These are phyloP conservation scores for Neodontobutis hainanensis DNA, from an alignment of 2,113 vertebrate species.

Conservation along the genomic window DNA sequence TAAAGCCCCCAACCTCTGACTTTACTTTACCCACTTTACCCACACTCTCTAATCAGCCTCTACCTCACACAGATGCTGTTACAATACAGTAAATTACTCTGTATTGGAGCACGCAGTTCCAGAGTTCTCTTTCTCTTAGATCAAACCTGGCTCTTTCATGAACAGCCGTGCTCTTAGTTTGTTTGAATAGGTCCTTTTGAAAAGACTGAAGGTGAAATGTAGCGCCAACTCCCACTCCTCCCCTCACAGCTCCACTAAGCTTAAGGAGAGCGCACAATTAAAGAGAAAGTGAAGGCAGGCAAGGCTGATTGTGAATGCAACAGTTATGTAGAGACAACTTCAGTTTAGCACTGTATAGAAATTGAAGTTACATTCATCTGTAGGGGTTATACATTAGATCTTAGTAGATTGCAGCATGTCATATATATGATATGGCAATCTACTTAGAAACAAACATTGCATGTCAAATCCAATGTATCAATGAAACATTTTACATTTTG, in stretches of 20 bases:
- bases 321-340: not conserved
- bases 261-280: conserved; percentile 45
- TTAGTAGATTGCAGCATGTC: too few relatives aligned
- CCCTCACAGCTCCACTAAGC: conserved; percentile 29
- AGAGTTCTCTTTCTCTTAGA: conserved; percentile 42
- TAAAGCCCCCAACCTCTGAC: too few relatives aligned
- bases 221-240: conserved; percentile 29
- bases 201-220: conserved; percentile 64
- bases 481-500: too few relatives aligned
- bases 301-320: conserved; percentile 42
- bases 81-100: conserved; percentile 45
- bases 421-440: too few relatives aligned
- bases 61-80: conserved; percentile 34
- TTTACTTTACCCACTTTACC: too few relatives aligned
- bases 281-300: conserved; percentile 42
- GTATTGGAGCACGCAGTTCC: conserved; percentile 19
- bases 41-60: conserved; percentile 15
- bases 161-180: conserved; percentile 36
- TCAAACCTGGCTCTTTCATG: conserved; percentile 46
- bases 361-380: too few relatives aligned
- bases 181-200: conserved; percentile 54
- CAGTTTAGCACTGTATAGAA: not conserved
- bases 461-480: too few relatives aligned
- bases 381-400: too few relatives aligned
- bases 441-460: too few relatives aligned